Evolutionary conservation across 1,140 invertebrate species (phyloP).

Genomic region (Portunus trituberculatus): DNA sequence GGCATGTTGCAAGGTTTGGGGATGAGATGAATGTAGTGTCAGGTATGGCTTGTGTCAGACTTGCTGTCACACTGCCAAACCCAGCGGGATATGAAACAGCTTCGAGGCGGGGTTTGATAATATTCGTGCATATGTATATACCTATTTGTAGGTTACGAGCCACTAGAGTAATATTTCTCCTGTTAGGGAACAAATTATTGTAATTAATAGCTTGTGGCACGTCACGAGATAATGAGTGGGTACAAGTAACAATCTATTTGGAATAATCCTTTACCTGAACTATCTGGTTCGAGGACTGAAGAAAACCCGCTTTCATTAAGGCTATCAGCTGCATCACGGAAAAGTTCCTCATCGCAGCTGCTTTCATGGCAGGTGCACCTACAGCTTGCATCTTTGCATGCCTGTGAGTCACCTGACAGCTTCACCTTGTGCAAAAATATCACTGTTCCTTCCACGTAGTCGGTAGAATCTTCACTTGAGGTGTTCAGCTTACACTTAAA

Average conservation of each 20-base stretch:
- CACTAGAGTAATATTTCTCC: background rate
- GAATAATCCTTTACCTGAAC: background rate
- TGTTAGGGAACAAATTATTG: background rate
- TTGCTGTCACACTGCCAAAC: background rate
- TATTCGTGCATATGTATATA: background rate
- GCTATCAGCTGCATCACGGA: constrained; percentile 30
- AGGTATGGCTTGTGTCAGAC: no score
- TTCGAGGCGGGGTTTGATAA: background rate
- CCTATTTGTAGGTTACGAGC: background rate
- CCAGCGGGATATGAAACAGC: background rate
- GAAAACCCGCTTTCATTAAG: constrained; percentile 62
- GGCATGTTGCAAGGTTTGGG: no score
- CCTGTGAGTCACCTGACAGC: constrained; percentile 42
- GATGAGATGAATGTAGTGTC: no score
- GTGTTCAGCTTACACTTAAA: constrained; percentile 67
- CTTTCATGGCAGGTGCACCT: constrained; percentile 63
- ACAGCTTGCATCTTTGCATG: constrained; percentile 56
- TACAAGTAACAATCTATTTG: no score
- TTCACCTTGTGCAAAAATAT: constrained; percentile 67
- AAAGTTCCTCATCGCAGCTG: constrained; percentile 34
- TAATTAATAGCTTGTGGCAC: background rate
- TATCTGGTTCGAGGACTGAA: constrained; percentile 28
- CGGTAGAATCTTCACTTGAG: constrained; percentile 49
- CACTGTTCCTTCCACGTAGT: constrained; percentile 63
- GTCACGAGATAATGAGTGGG: no score